A percentile compares a stretch with the other conserved stretches of the same genome.
These are phyloP conservation scores for Cyclopterus lumpus DNA, from an alignment of 2,797 vertebrate genomes.

Conservation along the genomic window DNA sequence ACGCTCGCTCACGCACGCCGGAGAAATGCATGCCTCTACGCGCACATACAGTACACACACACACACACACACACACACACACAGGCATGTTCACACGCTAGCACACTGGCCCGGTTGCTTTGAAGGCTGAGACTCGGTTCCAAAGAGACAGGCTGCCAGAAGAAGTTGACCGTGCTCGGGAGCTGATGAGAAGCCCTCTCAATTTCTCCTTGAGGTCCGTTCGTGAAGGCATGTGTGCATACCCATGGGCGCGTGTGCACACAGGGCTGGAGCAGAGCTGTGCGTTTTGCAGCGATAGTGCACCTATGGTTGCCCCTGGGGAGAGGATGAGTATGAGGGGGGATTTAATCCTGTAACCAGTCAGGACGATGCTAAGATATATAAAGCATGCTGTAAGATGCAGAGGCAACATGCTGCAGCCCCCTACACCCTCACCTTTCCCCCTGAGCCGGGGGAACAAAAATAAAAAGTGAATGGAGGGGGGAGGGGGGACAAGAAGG, in stretches of 20 bases:
- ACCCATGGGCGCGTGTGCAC: conserved; percentile 18
- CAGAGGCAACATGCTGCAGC: conserved; percentile 28
- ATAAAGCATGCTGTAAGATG: conserved; percentile 40
- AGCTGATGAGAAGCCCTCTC: conserved; percentile 58
- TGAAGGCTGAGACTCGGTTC: conserved; percentile 63
- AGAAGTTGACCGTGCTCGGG: conserved; percentile 56
- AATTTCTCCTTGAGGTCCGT: conserved; percentile 30
- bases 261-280: conserved; percentile 14
- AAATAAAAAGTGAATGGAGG: conserved; percentile 30
- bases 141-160: conserved; percentile 61
- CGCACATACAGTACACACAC: conserved; percentile 10
- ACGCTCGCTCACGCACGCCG: conserved; percentile 21
- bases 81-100: conserved; percentile 27
- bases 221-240: neutral
- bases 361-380: conserved; percentile 17
- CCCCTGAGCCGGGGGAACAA: conserved; percentile 11
- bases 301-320: conserved; percentile 16
- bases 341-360: conserved; percentile 13
- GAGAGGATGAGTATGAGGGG: neutral
- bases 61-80: conserved; percentile 12
- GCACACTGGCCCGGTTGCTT: conserved; percentile 48
- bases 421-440: conserved; percentile 40
- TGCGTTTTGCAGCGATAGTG: conserved; percentile 34
- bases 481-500: conserved; percentile 43
- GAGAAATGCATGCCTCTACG: conserved; percentile 3